Conservation (phyloP, 2,113 vertebrate species). For the Aegithalos caudatus region DNA sequence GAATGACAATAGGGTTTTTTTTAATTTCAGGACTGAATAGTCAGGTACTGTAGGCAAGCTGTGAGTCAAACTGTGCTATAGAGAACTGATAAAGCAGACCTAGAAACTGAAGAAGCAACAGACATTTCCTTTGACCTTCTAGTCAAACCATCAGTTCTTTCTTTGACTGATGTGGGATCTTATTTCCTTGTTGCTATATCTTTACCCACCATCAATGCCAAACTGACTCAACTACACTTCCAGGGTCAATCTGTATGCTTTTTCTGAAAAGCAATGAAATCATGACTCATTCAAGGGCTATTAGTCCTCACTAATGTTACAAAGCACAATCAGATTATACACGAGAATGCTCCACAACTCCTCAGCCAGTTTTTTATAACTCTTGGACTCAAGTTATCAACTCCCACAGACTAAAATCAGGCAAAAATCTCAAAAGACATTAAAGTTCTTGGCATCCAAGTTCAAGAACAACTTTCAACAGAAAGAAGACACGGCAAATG, state of each 20-base stretch:
- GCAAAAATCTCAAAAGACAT: not conserved
- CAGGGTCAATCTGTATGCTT: not conserved
- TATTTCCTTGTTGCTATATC: not conserved
- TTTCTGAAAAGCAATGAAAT: not conserved
- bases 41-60: not conserved
- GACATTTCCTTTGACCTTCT: not conserved
- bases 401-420: not conserved
- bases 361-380: not conserved
- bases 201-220: not conserved
- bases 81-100: not conserved
- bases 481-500: not conserved
- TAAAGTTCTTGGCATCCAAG: not conserved
- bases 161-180: not conserved
- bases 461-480: not conserved
- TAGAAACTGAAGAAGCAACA: not conserved
- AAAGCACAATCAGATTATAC: not conserved
- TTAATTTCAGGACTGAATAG: not conserved
- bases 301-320: not conserved
- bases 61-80: not conserved
- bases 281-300: not conserved
- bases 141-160: not conserved
- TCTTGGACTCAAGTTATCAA: not conserved
- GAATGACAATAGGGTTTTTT: not conserved
- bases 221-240: not conserved
- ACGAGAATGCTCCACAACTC: not conserved